Evolutionary conservation across 2,113 vertebrate species (phyloP).

Genomic region (Rafetus swinhoei): DNA sequence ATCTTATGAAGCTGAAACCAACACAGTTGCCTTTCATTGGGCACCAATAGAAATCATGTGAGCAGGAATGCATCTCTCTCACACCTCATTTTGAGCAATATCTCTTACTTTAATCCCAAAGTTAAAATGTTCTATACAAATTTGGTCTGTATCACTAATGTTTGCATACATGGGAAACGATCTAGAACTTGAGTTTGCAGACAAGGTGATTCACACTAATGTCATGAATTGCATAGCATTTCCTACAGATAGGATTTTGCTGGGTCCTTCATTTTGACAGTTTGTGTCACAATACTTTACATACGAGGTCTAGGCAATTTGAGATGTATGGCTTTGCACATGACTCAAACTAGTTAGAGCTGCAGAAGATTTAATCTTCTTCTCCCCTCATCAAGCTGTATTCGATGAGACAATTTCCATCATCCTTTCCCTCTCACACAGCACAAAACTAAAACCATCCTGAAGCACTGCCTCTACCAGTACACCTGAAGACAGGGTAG

Average conservation of each 20-base stretch:
- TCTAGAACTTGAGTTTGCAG: not conserved
- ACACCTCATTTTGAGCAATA: no score
- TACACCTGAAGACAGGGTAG: not conserved
- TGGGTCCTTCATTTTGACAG: not conserved
- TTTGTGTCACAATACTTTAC: not conserved
- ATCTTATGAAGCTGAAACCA: not conserved
- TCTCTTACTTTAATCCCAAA: not conserved
- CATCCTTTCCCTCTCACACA: not conserved
- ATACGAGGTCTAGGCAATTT: not conserved
- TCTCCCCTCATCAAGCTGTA: not conserved
- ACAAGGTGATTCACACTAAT: fast-evolving
- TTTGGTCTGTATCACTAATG: not conserved
- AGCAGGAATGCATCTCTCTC: fast-evolving
- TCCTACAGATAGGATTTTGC: not conserved
- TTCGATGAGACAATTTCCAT: not conserved
- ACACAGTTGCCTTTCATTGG: fast-evolving
- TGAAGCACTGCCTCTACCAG: not conserved
- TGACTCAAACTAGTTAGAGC: not conserved
- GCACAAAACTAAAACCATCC: not conserved
- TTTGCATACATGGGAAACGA: not conserved
- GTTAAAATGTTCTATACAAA: not conserved
- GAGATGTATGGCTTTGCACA: fast-evolving
- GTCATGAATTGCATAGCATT: not conserved
- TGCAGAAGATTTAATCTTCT: not conserved
- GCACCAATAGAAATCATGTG: not conserved